Conservation (phyloP, 2,888 invertebrate species). For the Epistrophe eligans region DNA sequence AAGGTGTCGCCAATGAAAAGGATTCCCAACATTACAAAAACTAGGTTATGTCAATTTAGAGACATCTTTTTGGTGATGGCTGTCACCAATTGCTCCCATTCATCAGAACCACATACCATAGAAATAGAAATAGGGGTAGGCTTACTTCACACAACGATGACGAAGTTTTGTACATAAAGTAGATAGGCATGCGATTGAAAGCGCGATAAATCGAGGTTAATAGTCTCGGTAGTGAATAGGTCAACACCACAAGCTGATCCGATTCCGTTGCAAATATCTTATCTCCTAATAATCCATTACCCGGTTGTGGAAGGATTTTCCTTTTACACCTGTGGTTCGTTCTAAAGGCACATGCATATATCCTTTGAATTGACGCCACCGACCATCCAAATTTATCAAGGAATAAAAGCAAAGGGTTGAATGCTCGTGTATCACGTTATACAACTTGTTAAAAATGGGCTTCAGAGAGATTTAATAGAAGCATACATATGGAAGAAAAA, state of each 20-base stretch:
- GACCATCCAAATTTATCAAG: constrained; percentile 35
- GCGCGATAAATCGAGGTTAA: constrained; percentile 71
- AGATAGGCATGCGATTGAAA: constrained; percentile 51
- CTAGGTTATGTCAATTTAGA: constrained; percentile 66
- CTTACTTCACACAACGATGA: not conserved
- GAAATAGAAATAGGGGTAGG: constrained; percentile 17
- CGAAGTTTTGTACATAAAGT: constrained; percentile 13
- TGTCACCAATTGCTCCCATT: constrained; percentile 39
- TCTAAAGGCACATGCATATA: not conserved
- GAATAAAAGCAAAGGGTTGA: constrained; percentile 11
- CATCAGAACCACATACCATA: constrained; percentile 40
- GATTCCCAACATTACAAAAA: constrained; percentile 31
- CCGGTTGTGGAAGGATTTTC: constrained; percentile 30
- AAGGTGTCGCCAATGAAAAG: constrained; percentile 34
- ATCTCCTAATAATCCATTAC: constrained; percentile 61
- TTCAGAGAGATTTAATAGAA: not conserved
- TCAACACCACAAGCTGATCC: constrained; percentile 53
- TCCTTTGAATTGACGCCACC: constrained; percentile 40
- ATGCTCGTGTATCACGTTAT: not conserved
- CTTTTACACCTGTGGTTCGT: constrained; percentile 23
- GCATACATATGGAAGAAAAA: not conserved
- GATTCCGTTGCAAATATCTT: constrained; percentile 65
- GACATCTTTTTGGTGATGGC: constrained; percentile 38
- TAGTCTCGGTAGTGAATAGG: constrained; percentile 64
- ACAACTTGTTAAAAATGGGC: not conserved